Evolutionary conservation across 2,797 vertebrate genomes (phyloP).

Genomic region (Coracias cyanogaster): DNA sequence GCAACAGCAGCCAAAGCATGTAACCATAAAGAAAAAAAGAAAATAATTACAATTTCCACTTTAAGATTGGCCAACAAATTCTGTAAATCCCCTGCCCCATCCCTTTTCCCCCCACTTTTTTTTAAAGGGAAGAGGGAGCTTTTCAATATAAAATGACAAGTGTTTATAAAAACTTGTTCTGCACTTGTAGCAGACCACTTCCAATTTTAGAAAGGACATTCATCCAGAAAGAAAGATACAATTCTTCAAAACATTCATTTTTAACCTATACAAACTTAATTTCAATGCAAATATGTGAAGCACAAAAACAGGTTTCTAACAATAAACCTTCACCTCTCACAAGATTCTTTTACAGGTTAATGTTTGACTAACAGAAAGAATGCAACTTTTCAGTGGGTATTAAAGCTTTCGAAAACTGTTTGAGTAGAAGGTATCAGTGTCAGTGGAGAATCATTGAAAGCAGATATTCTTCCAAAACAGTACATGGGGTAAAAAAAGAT

Average conservation of each 20-base stretch:
- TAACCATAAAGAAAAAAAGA: neutral
- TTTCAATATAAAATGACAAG: neutral
- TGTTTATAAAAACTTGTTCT: neutral
- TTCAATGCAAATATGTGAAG: neutral
- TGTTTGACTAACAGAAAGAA: neutral
- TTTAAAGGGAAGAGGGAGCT: neutral
- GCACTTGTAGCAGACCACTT: neutral
- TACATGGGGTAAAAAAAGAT: neutral
- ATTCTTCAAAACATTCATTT: neutral
- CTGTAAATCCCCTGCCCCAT: rapidly evolving
- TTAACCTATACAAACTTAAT: neutral
- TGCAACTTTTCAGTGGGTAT: neutral
- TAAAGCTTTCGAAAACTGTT: neutral
- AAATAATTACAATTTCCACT: neutral
- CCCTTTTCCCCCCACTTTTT: neutral
- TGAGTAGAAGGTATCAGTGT: neutral
- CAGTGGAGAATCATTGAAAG: neutral
- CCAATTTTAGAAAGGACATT: neutral
- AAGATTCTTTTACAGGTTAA: neutral
- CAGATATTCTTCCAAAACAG: neutral
- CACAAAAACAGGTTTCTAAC: neutral
- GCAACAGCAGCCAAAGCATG: neutral
- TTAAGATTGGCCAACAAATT: neutral
- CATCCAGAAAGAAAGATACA: neutral
- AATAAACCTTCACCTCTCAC: neutral